Base-by-base conservation (phyloP, 2,888 invertebrate genomes). In the Falcaria lacertinaria region DNA sequence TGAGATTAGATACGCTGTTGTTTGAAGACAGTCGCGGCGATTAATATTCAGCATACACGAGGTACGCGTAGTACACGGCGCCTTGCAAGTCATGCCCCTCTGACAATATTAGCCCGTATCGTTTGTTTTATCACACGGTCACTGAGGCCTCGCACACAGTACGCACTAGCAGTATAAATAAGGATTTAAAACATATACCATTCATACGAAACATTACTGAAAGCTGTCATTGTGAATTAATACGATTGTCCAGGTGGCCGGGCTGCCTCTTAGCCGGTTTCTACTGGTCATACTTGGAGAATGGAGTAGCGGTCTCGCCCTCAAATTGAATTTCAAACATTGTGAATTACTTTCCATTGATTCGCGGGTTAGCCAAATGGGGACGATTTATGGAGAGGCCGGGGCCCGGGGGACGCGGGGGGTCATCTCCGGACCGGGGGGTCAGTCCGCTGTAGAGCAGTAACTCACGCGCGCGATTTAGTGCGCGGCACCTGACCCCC, bases 301-400 rank as follows among this genome's bases (percentile, higher is more conserved):
- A 7, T 2, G 1, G 11, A 2, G 63, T 60, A 59, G 50, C 56
- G 54, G 54, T 53, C 49, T 63, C 65, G 66, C 60, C 64, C 61
- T 71, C 68, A 80, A 84, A 85, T 83, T 82, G 81, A 82, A 82
- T 84, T 84, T 83, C 84, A 37, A 83, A 83, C 84, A 80, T 83
- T 80, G 80, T 75, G 84, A 84, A 85, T 84, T 84, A 83, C 84
- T 76, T 81, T 77, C 76, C 79, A 81, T 83, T 81, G 83, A 82
- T 84, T 85, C 83, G 81, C 81, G 83, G 85, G 82, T 78, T 80
- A 80, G 79, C 77, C 81, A 76, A 80, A 80, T 74, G 82, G 84
- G 82, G 80, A 81, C 81, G 80, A 85, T 84, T 83, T 82, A 84
- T 84, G 75, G 78, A 77, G 74, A 65, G 64, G 64, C 62, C 68